Conservation (phyloP, 2,113 vertebrate species). For the Capricornis sumatraensis region DNA sequence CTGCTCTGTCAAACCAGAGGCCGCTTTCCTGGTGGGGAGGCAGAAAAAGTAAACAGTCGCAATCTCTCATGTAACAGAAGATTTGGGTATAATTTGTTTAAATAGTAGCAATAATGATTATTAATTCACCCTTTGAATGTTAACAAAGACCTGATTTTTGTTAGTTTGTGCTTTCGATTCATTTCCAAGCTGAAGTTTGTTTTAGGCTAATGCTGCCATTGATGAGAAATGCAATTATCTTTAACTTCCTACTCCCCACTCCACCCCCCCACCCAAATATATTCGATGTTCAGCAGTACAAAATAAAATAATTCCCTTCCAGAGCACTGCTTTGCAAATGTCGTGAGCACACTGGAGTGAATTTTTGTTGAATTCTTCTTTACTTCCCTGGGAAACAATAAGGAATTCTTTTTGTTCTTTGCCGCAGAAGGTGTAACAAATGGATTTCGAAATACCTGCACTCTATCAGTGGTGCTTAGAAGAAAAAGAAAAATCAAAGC, state of each 20-base stretch:
- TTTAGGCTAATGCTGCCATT: conserved; percentile 42
- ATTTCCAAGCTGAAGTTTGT: conserved; percentile 67
- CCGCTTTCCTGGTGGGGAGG: conserved; percentile 66
- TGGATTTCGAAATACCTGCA: conserved; percentile 47
- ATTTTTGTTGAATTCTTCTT: conserved; percentile 26
- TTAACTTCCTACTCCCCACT: not conserved
- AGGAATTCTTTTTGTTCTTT: conserved; percentile 69
- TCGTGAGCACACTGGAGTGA: not conserved
- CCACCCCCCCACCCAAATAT: not conserved
- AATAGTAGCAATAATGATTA: conserved; percentile 75
- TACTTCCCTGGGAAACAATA: conserved; percentile 47
- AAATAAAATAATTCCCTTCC: conserved; percentile 43
- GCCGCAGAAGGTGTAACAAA: conserved; percentile 52
- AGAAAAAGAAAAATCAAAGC: conserved; percentile 54
- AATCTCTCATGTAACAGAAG: conserved; percentile 63
- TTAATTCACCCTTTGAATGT: conserved; percentile 65
- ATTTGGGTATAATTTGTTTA: conserved; percentile 69
- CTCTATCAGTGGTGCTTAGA: conserved; percentile 23
- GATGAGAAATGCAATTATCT: conserved; percentile 44
- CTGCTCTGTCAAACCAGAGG: conserved; percentile 74
- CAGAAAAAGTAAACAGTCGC: conserved; percentile 74
- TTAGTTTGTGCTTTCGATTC: conserved; percentile 66
- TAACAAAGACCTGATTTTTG: conserved; percentile 64
- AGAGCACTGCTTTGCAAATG: conserved; percentile 42
- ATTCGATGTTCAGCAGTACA: conserved; percentile 43